Base-by-base conservation (phyloP, 2,888 invertebrate genomes). In the Catocala nupta region DNA sequence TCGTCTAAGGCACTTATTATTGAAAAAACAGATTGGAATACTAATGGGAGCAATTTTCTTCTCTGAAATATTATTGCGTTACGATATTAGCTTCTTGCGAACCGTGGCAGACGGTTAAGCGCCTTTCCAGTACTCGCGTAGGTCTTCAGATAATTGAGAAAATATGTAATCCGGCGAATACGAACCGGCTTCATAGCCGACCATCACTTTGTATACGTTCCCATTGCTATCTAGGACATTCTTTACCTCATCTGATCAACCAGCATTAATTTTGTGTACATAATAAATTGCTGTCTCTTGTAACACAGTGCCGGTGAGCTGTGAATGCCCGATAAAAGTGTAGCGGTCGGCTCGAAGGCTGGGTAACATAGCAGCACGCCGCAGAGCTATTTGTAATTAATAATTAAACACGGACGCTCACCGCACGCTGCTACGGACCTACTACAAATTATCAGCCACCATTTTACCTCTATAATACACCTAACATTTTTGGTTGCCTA, bases 121-220 rank as follows among this genome's bases (percentile, higher is more conserved):
- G 44, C 36, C 39, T 54, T n/a, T 60, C 25, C 10, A 60, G 39
- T 44, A 25, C n/a, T 9, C 25, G 53, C n/a, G n/a, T 36, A 34
- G n/a, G 43, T 11, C 33, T 48, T 54, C 13, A 50, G 9, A 12
- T 54, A 60, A 54, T 42, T 54, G 9, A 39, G 25, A 50, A 39
- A 59, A 39, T 54, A n/a, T n/a, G n/a, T n/a, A 9, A 51, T 13
- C 43, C 43, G 3, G 4, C 10, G 3, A 9, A 43, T 4, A 36
- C 36, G 36, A n/a, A 11, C 43, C 43, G 10, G 10, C 43, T 3
- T 11, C 10, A 11, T 9, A 43, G 10, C 43, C 5, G n/a, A n/a
- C n/a, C n/a, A n/a, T n/a, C n/a, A n/a, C n/a, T n/a, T n/a, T n/a
- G n/a, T n/a, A n/a, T n/a, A 36, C 7, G 36, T 36, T 36, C 10